Base-by-base conservation (phyloP, 1,140 invertebrate species). In the Zaprionus lachaisei region DNA sequence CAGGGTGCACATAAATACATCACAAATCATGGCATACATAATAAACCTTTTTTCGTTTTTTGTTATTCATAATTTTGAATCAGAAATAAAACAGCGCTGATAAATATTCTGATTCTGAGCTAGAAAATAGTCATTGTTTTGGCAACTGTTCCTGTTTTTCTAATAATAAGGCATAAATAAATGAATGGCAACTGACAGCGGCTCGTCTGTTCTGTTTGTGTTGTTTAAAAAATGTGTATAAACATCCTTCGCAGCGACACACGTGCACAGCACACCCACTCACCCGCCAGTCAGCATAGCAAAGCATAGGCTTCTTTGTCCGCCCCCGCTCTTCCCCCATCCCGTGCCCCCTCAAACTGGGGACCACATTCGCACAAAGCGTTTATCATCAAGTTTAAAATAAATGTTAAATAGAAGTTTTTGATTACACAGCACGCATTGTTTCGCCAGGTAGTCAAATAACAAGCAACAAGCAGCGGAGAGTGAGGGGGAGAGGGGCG, bases 361-460 rank as follows among this genome's bases (percentile, higher is more conserved):
- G 72, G 55, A 71, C 72, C 85, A 79, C 75, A 89, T 84, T 87
- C 72, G 54, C 78, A 79, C 74, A 85, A 66, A 77, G 81, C 85
- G 81, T 90, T 89, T 90, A 89, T 90, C 78, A 86, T 79, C 78
- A 89, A 80, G 74, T 90, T 89, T 79, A 54, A 78, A 85, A 72
- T 70, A 84, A 89, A 89, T 89, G 75, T 85, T 84, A 81, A 85
- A 90, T 90, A 80, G 69, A 89, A 89, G 79, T 89, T 89, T 89
- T 87, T 86, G 83, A 87, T 87, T 86, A 86, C 80, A 80, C 80
- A 86, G 81, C 81, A 72, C 49, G 55, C 75, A 72, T 77, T 64
- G 68, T 82, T 78, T 78, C 71, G 77, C 70, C 83, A 75, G 66
- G 34, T 49, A 75, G 67, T 71, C 72, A 71, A 74, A 54, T 67